These are phyloP conservation scores for Alexandromys fortis DNA, from an alignment of 2,113 vertebrate species.

Conservation along the genomic window DNA sequence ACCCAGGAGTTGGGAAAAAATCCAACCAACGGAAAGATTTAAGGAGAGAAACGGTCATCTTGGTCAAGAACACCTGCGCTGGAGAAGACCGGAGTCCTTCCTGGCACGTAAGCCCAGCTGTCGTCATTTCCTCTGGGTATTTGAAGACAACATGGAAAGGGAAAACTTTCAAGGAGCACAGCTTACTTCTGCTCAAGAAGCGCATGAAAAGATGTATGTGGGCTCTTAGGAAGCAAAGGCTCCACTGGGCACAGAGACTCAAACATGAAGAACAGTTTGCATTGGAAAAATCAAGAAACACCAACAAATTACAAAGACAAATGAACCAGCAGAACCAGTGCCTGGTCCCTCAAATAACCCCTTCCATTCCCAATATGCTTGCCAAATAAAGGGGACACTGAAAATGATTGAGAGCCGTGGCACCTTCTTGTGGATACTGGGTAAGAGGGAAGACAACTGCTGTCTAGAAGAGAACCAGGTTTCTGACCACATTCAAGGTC, in stretches of 20 bases:
- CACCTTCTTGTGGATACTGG: neutral
- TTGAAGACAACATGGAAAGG: neutral
- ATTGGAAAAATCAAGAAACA: neutral
- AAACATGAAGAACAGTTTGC: neutral
- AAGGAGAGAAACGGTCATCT: neutral
- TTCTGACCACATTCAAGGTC: neutral
- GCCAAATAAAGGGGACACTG: neutral
- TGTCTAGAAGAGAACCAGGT: neutral
- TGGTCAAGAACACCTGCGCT: neutral
- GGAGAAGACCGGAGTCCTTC: neutral
- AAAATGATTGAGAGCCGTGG: neutral
- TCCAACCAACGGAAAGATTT: neutral
- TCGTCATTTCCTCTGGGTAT: neutral
- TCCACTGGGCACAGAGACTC: neutral
- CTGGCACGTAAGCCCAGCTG: neutral
- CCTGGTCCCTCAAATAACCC: neutral
- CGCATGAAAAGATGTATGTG: neutral
- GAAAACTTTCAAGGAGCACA: neutral
- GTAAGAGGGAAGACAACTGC: neutral
- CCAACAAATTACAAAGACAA: neutral
- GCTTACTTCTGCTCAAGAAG: neutral
- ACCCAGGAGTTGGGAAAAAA: neutral
- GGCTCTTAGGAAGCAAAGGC: neutral
- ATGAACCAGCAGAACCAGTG: neutral
- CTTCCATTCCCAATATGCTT: neutral